Evolutionary conservation across 2,888 invertebrate species (phyloP).

Genomic region (Lacanobia wlatinum): DNA sequence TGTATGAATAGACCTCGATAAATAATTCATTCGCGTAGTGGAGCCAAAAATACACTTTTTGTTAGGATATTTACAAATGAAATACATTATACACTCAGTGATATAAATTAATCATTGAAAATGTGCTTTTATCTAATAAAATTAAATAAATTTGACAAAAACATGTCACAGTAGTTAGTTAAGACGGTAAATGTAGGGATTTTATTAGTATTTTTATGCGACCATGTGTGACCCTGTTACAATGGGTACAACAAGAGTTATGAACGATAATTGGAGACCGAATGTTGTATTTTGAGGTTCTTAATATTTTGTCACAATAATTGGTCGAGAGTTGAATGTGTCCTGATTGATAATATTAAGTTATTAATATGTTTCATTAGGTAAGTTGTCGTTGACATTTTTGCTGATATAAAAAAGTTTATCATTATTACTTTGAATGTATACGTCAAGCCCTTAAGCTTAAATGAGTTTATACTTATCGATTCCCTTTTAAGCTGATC

Average conservation of each 20-base stretch:
- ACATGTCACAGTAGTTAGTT: conserved; percentile 63
- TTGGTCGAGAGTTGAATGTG: conserved; percentile 46
- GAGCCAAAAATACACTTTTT: conserved; percentile 70
- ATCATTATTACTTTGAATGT: neutral
- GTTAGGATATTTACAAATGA: conserved; percentile 68
- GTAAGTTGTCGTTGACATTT: conserved; percentile 7
- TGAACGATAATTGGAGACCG: conserved; percentile 46
- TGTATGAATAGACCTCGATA: conserved; percentile 69
- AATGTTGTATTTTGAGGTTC: conserved; percentile 52
- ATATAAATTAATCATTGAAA: conserved; percentile 72
- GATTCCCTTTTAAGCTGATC: conserved; percentile 25
- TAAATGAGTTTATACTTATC: conserved; percentile 16
- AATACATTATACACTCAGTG: conserved; percentile 55
- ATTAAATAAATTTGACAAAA: conserved; percentile 74
- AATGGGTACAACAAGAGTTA: conserved; percentile 45
- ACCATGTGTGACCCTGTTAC: conserved; percentile 67
- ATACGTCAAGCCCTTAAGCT: neutral
- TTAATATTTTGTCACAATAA: conserved; percentile 38
- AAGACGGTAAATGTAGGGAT: conserved; percentile 54
- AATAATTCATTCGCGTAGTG: conserved; percentile 77
- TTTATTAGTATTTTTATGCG: conserved; percentile 61
- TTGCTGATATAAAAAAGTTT: conserved; percentile 1
- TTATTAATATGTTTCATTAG: conserved; percentile 13
- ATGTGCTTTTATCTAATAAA: conserved; percentile 73
- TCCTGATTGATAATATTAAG: conserved; percentile 19